Conservation (phyloP, 2,797 vertebrate genomes). For the Spheniscus humboldti region DNA sequence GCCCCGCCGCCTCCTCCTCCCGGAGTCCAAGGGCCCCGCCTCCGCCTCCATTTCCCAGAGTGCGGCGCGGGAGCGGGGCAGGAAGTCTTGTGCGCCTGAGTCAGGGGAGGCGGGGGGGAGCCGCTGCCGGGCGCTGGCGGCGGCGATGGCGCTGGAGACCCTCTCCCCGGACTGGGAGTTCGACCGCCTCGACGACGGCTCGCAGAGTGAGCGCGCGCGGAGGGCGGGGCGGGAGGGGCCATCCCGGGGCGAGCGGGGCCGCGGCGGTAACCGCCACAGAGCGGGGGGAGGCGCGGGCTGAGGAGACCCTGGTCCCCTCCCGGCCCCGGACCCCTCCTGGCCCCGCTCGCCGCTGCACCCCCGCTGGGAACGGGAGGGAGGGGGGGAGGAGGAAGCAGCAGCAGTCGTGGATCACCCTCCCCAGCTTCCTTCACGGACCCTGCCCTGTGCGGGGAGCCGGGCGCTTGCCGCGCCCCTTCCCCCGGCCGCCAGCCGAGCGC, state of each 20-base stretch:
- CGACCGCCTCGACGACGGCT: conserved; percentile 95
- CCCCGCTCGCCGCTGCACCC: neutral
- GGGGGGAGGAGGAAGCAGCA: neutral
- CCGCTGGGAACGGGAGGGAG: neutral
- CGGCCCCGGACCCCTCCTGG: neutral
- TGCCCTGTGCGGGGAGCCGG: neutral
- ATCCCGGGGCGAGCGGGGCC: neutral
- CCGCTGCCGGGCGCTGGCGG: neutral
- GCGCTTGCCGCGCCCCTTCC: neutral
- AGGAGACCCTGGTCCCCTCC: neutral
- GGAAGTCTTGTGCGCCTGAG: conserved; percentile 74
- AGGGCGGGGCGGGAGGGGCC: neutral
- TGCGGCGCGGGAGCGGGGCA: conserved; percentile 16
- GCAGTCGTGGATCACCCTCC: neutral
- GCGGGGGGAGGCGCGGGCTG: neutral
- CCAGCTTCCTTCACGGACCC: neutral
- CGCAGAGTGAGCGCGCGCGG: conserved; percentile 84
- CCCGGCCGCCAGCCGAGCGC: neutral
- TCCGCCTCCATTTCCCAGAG: conserved; percentile 70
- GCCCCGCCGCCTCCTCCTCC: neutral
- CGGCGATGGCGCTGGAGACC: conserved; percentile 84
- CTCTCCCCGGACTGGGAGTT: conserved; percentile 95
- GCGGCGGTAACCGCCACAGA: neutral
- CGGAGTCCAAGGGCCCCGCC: neutral
- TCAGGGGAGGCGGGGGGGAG: conserved; percentile 42